These are phyloP conservation scores for Phoebastria nigripes DNA, from an alignment of 2,797 vertebrate genomes.

Conservation along the genomic window DNA sequence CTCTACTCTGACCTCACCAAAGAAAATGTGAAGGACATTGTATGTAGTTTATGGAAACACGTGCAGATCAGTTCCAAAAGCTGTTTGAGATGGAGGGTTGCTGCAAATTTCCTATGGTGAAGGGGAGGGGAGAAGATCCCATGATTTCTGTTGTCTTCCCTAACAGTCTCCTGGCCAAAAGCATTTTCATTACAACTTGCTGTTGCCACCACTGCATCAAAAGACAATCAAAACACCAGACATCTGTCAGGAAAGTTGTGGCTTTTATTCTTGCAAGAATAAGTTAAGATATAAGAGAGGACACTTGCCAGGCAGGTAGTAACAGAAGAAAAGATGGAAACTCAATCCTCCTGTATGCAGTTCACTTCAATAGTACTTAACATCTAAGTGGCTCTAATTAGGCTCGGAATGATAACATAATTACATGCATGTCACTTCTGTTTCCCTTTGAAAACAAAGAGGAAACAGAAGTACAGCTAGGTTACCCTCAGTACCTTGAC, in stretches of 20 bases:
- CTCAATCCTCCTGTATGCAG: background rate
- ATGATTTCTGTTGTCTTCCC: background rate
- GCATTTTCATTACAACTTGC: background rate
- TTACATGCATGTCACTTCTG: background rate
- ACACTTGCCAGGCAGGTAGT: background rate
- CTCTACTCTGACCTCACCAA: background rate
- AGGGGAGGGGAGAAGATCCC: background rate
- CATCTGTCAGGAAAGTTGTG: background rate
- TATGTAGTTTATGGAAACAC: background rate
- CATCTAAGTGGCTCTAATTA: conserved; percentile 12
- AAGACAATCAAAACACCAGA: background rate
- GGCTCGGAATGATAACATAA: background rate
- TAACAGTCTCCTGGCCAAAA: background rate
- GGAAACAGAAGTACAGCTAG: background rate
- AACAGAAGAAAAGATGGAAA: background rate
- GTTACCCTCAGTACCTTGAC: background rate
- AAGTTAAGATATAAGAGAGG: background rate
- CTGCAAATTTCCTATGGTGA: background rate
- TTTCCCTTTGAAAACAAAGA: background rate
- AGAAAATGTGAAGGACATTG: background rate
- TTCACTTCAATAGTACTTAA: background rate
- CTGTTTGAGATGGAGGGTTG: background rate
- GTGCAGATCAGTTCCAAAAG: background rate
- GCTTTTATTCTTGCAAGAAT: background rate
- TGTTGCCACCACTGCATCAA: background rate